These are phyloP conservation scores for Leptosomus discolor DNA, from an alignment of 2,113 vertebrate genomes.

Conservation along the genomic window DNA sequence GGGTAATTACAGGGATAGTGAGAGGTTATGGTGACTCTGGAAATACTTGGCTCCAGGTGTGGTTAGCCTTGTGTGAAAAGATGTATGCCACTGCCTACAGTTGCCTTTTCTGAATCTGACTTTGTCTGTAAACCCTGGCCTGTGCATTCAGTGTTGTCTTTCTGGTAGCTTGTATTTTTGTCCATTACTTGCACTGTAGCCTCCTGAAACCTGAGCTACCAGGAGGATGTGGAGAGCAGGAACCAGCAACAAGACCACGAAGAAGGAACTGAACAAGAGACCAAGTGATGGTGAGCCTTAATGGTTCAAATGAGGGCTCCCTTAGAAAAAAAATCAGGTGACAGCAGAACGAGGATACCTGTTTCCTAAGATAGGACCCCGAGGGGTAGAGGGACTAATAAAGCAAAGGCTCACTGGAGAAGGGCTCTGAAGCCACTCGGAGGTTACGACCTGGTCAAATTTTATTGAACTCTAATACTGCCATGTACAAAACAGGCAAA, in stretches of 20 bases:
- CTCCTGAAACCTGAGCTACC: not conserved
- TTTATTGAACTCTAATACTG: not conserved
- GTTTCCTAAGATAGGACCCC: not conserved
- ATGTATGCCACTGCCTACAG: not conserved
- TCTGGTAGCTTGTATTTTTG: not conserved
- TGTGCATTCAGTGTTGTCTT: not conserved
- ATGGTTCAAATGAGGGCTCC: not conserved
- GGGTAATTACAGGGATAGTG: not conserved
- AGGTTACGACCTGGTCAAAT: not conserved
- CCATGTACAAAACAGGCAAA: not conserved
- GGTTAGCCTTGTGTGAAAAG: not conserved
- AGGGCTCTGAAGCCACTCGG: not conserved
- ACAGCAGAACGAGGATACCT: not conserved
- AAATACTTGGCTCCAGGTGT: not conserved
- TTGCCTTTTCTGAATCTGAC: not conserved
- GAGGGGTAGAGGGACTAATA: not conserved
- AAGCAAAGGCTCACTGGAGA: not conserved
- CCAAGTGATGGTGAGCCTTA: not conserved
- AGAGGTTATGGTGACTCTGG: not conserved
- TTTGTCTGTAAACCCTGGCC: not conserved
- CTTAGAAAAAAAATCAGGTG: not conserved
- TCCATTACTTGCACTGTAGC: not conserved
- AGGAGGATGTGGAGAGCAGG: not conserved
- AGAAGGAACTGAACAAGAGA: not conserved
- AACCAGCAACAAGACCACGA: not conserved